These are phyloP conservation scores for Stomorhina lunata DNA, from an alignment of 2,888 invertebrate species.

Conservation along the genomic window DNA sequence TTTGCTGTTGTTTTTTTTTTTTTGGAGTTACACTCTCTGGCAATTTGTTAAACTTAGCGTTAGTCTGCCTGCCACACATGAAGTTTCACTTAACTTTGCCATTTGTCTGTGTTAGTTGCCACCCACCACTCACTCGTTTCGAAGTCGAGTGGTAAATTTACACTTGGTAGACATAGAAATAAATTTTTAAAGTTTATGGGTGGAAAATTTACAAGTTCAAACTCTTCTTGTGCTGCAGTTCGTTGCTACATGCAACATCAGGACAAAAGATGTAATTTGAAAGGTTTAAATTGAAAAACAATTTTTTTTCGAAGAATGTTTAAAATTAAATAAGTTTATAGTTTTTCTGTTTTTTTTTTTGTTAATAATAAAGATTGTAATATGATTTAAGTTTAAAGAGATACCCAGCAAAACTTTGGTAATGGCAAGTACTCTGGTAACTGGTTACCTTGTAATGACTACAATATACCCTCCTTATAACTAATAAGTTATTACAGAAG, in stretches of 20 bases:
- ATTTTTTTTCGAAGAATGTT: neutral
- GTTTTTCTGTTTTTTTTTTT: neutral
- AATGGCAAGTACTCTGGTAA: too few species aligned
- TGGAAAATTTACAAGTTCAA: conserved; percentile 46
- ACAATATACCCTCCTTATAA: too few species aligned
- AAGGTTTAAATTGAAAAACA: conserved; percentile 14
- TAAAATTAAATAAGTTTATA: neutral
- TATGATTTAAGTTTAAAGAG: neutral
- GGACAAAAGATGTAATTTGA: neutral
- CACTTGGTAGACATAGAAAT: conserved; percentile 59
- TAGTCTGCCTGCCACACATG: conserved; percentile 58
- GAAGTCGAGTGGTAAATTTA: conserved; percentile 57
- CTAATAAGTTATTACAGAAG: too few species aligned
- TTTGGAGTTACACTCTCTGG: conserved; percentile 1
- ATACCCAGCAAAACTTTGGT: too few species aligned
- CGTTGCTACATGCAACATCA: neutral
- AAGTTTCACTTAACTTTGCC: conserved; percentile 58
- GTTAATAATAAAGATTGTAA: too few species aligned
- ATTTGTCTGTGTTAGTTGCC: conserved; percentile 56
- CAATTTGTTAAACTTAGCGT: conserved; percentile 56
- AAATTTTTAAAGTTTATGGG: conserved; percentile 38
- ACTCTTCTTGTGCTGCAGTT: neutral
- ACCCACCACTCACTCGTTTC: conserved; percentile 55
- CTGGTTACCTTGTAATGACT: too few species aligned
- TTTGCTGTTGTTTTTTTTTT: neutral